Percentiles rank a stretch among this genome's conserved stretches.
Conservation (phyloP, 2,113 vertebrate genomes). For the Sapayoa aenigma region DNA sequence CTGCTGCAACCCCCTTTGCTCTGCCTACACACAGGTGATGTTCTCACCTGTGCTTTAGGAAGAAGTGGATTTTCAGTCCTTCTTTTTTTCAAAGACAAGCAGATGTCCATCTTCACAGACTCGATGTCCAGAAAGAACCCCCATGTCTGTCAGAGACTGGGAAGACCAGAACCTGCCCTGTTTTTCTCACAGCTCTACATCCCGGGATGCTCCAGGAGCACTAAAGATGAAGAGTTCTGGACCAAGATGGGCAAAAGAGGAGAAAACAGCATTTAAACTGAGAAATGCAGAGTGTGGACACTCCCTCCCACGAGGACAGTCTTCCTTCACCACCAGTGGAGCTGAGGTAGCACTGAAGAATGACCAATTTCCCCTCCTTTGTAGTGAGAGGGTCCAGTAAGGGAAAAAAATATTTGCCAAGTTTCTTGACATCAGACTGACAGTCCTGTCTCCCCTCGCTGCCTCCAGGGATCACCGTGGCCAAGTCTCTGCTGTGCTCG, state of each 20-base stretch:
- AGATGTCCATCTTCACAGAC: not conserved
- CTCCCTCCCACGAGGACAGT: not conserved
- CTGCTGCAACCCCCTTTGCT: rapidly evolving
- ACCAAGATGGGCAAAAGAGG: not conserved
- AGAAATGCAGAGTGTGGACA: not conserved
- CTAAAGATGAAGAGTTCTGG: not conserved
- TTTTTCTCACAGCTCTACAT: not conserved
- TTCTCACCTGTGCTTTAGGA: not conserved
- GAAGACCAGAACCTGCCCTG: not conserved
- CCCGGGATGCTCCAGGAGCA: not conserved
- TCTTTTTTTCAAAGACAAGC: not conserved
- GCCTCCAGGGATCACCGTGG: rapidly evolving
- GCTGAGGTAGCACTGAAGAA: not conserved
- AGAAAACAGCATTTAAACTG: rapidly evolving
- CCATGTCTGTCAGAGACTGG: rapidly evolving
- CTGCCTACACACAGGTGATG: not conserved
- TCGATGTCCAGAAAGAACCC: not conserved
- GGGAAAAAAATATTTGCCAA: not conserved
- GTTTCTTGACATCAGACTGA: not conserved
- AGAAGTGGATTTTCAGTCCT: not conserved
- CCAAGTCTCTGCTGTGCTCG: rapidly evolving
- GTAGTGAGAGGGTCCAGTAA: not conserved
- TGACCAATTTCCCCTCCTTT: not conserved
- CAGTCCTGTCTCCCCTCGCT: not conserved
- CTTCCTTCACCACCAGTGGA: not conserved